Conservation (phyloP, 2,113 vertebrate genomes). For the Setophaga kirtlandii region DNA sequence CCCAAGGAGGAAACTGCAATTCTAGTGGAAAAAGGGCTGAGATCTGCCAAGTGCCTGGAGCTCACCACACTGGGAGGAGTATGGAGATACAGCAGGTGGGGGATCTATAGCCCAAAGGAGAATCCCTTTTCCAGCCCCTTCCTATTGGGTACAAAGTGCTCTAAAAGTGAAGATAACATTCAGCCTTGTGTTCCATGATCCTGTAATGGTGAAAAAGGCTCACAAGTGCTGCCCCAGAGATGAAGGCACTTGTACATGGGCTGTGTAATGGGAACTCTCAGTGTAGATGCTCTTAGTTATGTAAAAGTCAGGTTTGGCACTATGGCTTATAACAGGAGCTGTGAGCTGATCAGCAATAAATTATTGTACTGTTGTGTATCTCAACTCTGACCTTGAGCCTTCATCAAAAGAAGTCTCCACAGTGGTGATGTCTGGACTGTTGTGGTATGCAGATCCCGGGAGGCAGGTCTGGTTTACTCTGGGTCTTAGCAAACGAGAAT, state of each 20-base stretch:
- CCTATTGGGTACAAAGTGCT: not conserved
- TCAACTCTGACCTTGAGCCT: not conserved
- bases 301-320: not conserved
- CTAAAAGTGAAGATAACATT: not conserved
- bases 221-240: not conserved
- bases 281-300: not conserved
- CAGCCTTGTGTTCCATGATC: not conserved
- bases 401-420: not conserved
- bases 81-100: not conserved
- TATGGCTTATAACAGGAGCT: not conserved
- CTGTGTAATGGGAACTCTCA: not conserved
- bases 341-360: not conserved
- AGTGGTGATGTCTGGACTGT: not conserved
- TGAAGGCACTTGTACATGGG: not conserved
- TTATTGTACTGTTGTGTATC: not conserved
- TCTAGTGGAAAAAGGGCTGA: slow-evolving; percentile 10
- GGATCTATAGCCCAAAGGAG: not conserved
- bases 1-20: slow-evolving; percentile 37
- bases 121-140: not conserved
- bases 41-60: slow-evolving; percentile 28
- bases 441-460: not conserved
- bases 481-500: not conserved
- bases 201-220: not conserved
- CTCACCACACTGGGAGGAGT: not conserved
- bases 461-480: not conserved